Conservation (phyloP, 2,797 vertebrate genomes). For the Merluccius polli region DNA sequence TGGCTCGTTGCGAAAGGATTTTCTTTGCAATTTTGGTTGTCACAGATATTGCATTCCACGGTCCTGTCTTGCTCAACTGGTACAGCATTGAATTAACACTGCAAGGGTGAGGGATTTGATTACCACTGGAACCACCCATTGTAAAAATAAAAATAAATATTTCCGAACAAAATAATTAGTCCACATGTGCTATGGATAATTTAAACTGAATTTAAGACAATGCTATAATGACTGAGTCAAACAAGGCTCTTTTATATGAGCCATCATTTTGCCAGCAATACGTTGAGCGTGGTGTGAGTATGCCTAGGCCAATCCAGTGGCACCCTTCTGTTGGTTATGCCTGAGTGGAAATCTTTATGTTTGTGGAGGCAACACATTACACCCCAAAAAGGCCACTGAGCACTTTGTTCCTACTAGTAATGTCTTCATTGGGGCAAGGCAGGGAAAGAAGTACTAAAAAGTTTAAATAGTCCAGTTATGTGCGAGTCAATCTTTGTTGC, state of each 20-base stretch:
- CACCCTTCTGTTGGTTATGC: constrained; percentile 37
- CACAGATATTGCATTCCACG: not conserved
- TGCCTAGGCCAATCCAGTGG: constrained; percentile 31
- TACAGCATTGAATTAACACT: not conserved
- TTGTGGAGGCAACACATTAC: constrained; percentile 47
- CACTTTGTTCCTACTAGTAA: constrained; percentile 60
- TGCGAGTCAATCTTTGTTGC: constrained; percentile 30
- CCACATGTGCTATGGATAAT: not conserved
- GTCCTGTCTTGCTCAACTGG: not conserved
- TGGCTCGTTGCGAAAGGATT: not conserved
- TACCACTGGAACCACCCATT: not conserved
- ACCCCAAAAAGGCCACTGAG: constrained; percentile 43
- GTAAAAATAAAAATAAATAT: not conserved
- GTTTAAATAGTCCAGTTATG: constrained; percentile 45
- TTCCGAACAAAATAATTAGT: not conserved
- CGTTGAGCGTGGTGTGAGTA: constrained; percentile 10
- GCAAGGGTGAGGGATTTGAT: not conserved
- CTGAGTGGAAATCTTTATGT: constrained; percentile 44
- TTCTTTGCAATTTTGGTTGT: not conserved
- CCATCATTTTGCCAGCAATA: not conserved
- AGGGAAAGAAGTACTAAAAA: constrained; percentile 29
- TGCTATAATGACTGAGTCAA: not conserved
- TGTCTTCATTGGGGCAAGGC: constrained; percentile 27
- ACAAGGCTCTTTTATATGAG: not conserved
- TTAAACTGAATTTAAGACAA: not conserved